A percentile compares a stretch with the other conserved stretches of the same genome.
Conservation (phyloP, 2,113 vertebrate genomes). For the Eretmochelys imbricata region DNA sequence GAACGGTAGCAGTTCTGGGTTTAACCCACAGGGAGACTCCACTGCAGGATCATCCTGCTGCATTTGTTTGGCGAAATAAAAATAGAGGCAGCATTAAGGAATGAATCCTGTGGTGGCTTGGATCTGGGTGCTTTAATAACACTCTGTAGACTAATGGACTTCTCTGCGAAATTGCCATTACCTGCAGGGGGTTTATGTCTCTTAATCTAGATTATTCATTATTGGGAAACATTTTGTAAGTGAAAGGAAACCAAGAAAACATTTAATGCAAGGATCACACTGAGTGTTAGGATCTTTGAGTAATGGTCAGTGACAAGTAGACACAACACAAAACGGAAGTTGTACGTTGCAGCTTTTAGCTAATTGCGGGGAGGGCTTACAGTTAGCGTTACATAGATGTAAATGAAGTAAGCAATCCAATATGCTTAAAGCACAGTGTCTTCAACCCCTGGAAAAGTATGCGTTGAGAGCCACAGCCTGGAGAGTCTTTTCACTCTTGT, state of each 20-base stretch:
- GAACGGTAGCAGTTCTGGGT: not conserved
- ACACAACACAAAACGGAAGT: not conserved
- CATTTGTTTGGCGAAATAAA: not conserved
- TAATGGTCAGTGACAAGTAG: not conserved
- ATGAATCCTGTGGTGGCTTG: not conserved
- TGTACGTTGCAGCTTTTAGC: not conserved
- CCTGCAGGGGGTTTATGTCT: not conserved
- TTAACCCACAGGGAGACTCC: not conserved
- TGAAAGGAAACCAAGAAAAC: accelerated
- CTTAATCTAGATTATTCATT: not conserved
- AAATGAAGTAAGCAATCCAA: not conserved
- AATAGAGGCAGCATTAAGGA: slow-evolving; percentile 43
- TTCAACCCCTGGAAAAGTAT: not conserved
- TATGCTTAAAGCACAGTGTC: not conserved
- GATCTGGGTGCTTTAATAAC: not conserved
- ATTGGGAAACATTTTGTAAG: not conserved
- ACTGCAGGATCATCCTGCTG: not conserved
- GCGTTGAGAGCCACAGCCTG: not conserved
- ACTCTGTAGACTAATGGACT: not conserved
- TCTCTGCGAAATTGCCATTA: not conserved
- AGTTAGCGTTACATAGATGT: not conserved
- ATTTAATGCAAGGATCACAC: not conserved
- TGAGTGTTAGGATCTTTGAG: not conserved
- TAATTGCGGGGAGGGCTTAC: not conserved
- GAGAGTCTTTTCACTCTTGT: accelerated